Percentiles rank a stretch among this genome's conserved stretches.
phyloP scores from a whole-genome alignment of 1,140 invertebrate species.

The Drosophila littoralis region DNA sequence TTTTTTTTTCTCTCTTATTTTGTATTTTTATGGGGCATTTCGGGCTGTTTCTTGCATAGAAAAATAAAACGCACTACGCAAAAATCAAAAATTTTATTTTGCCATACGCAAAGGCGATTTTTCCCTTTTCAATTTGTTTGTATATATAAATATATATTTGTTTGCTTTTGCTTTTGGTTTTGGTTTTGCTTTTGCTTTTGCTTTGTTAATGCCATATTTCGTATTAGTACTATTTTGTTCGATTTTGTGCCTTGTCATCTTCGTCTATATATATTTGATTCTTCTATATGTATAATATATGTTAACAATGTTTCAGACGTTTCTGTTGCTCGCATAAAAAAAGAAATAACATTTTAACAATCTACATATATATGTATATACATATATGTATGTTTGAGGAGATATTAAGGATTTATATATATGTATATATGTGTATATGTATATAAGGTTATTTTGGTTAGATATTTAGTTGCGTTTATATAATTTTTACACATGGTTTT shows the following conservation, averaged over 20 bases:
- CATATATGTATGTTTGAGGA: conserved; percentile 10
- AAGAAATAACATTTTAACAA: conserved; percentile 35
- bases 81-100: conserved; percentile 54
- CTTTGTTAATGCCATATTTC: conserved; percentile 5
- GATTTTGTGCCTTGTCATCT: conserved; percentile 22
- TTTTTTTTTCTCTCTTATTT: not conserved
- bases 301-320: conserved; percentile 46
- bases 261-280: conserved; percentile 7
- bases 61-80: conserved; percentile 56
- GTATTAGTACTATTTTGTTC: conserved; percentile 9
- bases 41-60: not conserved
- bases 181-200: no score
- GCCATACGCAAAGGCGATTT: conserved; percentile 4
- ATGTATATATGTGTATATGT: conserved; percentile 21
- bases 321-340: conserved; percentile 24
- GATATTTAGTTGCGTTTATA: conserved; percentile 4
- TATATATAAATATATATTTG: conserved; percentile 13
- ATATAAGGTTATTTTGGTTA: conserved; percentile 12
- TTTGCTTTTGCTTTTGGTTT: no score
- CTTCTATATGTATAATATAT: conserved; percentile 15
- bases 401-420: conserved; percentile 9
- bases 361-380: conserved; percentile 19
- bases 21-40: not conserved
- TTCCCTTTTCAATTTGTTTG: not conserved
- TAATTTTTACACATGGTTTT: conserved; percentile 30